Base-by-base conservation (phyloP, 2,797 vertebrate species). In the Bradypus variegatus region DNA sequence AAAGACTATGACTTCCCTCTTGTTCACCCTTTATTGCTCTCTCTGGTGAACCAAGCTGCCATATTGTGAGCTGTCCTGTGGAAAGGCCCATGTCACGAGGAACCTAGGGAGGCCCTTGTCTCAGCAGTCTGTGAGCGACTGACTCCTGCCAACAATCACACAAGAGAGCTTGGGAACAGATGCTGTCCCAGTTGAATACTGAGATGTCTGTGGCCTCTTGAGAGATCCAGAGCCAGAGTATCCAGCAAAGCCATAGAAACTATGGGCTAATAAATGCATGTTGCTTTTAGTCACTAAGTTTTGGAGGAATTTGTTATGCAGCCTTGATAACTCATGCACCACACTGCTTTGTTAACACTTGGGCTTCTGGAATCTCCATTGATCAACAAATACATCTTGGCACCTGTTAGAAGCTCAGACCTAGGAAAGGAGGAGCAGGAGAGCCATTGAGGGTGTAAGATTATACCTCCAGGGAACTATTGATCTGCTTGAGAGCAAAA, bases 21-120 rank as follows among this genome's bases (percentile, higher is more conserved):
- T 58, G 36, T 2, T 23, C 2, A 19, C 23, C 0, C 36, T 19
- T 18, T 25, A 77, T 73, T 58, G 25, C 21, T 91, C 10, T 15
- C 48, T 23, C 25, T 15, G 21, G 5, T 31, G 48, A 38, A 77
- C 82, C 12, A 19, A 18, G 14, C 12, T 1, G 29, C 21, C 38
- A 0, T 6, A 1, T 1, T 2, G 19, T 15, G 15, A 78, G 8
- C 80, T 50, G 36, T n/a, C 25, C 58, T 3, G 1, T 0, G 81
- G 45, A 36, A 4, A 14, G 50, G 10, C n/a, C 33, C 14, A 14
- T 1, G 3, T 58, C 10, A 15, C 7, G 6, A 27, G 72, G 27
- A 45, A 16, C 9, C 3, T 15, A 38, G 48, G 10, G 50, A 6
- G 73, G 27, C 25, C 31, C 55, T 23, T 4, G 15, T 4, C 15